Evolutionary conservation across 2,888 invertebrate genomes (phyloP), one percentile per base, ranked within the genome.

Genomic region (Masnerella sp.): DNA sequence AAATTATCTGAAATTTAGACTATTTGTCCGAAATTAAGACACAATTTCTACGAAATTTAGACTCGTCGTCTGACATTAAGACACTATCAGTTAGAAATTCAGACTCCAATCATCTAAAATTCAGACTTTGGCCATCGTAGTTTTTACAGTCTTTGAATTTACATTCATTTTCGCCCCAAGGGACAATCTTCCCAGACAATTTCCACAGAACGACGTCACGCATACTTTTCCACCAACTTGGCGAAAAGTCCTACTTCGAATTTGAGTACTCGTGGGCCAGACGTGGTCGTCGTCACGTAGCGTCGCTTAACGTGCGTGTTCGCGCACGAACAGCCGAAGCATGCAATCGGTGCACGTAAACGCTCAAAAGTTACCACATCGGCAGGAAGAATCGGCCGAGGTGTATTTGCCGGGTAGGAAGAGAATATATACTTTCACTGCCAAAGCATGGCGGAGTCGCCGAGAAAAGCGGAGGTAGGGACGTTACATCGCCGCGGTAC

Each of bases 351-450:
- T 65, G 56, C 56, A 68, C 69, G 59, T 72, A 49, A 69, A 73
- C 70, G 67, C 45, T 62, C 51, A 73, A 74, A 73, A 73, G 74
- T 81, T 81, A 81, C 79, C 79, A 79, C 80, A 81, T 80, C 78
- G 78, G 56, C 75, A 75, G 78, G 76, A 77, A 76, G 77, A 76
- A 80, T 78, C 78, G 78, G 79, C 77, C 77, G 74, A 78, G 76
- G 78, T 75, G 76, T 67, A 72, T 79, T 77, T 80, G 80, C 78
- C 78, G 70, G 77, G 81, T 83, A 83, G 83, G 85, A 85, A 84
- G 84, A 84, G 82, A 86, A 82, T 81, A 76, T 70, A 65, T 72
- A 85, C 87, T 87, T 87, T 87, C 87, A 87, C 87, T 85, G 82
- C 80, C 83, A 80, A 83, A 80, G 81, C 80, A 74, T 78, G 78